These are phyloP conservation scores for Sturnus vulgaris DNA, from an alignment of 2,113 vertebrate species.

Conservation along the genomic window DNA sequence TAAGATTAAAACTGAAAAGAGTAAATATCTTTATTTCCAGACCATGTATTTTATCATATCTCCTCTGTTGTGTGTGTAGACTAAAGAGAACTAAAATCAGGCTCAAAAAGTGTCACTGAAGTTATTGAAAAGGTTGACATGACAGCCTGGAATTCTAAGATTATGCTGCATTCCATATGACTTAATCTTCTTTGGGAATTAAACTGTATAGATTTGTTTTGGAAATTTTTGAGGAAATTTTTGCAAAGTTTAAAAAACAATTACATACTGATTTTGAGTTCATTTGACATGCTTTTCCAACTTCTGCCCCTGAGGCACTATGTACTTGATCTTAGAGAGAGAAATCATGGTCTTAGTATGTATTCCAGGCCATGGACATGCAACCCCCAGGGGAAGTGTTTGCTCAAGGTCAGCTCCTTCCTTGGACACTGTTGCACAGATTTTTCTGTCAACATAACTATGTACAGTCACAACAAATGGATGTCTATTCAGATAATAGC, in stretches of 20 bases:
- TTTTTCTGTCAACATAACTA: neutral
- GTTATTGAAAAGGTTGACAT: neutral
- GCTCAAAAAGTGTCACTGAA: neutral
- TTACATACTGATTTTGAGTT: neutral
- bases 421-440: neutral
- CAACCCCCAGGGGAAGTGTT: neutral
- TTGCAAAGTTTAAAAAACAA: neutral
- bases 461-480: neutral
- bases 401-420: neutral
- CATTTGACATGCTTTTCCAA: neutral
- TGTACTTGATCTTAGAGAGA: neutral
- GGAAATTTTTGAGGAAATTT: neutral
- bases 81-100: neutral
- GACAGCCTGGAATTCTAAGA: neutral
- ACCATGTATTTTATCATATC: neutral
- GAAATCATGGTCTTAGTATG: neutral
- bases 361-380: rapidly evolving
- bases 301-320: neutral
- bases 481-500: neutral
- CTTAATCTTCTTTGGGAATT: neutral
- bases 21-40: neutral
- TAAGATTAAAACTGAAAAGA: neutral
- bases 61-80: neutral
- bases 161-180: neutral
- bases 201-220: neutral